These are phyloP conservation scores for Caenorhabditis zanzibari DNA, from an alignment of 2,888 invertebrate species.

Conservation along the genomic window DNA sequence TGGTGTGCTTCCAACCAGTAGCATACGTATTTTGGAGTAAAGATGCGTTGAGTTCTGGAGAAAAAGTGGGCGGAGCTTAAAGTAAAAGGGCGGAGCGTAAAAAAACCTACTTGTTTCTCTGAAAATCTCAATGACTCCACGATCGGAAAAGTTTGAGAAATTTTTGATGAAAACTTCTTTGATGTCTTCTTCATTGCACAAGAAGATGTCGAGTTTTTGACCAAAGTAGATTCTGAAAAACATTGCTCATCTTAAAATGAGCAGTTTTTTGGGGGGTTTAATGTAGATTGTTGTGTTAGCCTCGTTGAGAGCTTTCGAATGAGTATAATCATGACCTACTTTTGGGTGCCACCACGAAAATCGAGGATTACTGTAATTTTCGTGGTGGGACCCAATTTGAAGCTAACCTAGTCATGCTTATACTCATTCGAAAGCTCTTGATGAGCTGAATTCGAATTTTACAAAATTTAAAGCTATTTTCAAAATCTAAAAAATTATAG, in stretches of 20 bases:
- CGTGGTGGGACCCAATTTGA: not conserved
- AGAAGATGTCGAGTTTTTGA: slow-evolving; percentile 66
- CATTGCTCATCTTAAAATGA: not conserved
- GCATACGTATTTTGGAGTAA: slow-evolving; percentile 44
- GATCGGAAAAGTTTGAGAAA: slow-evolving; percentile 76
- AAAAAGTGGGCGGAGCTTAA: too few relatives aligned
- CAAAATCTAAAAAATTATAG: not conserved
- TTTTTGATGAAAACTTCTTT: slow-evolving; percentile 78
- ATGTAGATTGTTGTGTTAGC: not conserved
- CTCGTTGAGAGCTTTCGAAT: not conserved
- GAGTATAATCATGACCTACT: not conserved
- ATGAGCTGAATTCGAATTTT: not conserved
- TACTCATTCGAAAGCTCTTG: not conserved
- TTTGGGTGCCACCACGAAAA: not conserved
- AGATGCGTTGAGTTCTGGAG: slow-evolving; percentile 37
- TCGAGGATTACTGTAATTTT: not conserved
- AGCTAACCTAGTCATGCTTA: not conserved
- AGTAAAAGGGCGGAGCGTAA: not conserved
- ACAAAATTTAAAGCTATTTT: not conserved
- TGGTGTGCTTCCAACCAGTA: slow-evolving; percentile 51
- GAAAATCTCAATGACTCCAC: slow-evolving; percentile 68
- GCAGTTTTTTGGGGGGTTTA: not conserved
- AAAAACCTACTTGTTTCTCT: slow-evolving; percentile 31
- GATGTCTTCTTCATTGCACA: slow-evolving; percentile 73
- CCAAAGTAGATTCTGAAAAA: slow-evolving; percentile 73